Evolutionary conservation across 2,797 vertebrate species (phyloP).

Genomic region (Otus scops): DNA sequence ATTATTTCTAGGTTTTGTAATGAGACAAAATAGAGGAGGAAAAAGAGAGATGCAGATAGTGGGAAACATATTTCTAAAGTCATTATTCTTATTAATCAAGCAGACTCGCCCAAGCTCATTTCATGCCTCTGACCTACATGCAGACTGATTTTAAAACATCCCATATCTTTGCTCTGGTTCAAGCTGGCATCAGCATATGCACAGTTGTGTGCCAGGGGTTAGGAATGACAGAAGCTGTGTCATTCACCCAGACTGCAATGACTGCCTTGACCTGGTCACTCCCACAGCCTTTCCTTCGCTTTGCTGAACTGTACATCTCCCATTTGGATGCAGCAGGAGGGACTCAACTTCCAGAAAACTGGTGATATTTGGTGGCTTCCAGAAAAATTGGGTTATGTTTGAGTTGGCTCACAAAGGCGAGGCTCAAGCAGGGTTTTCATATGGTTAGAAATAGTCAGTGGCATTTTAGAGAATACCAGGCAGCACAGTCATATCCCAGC

Average conservation of each 20-base stretch:
- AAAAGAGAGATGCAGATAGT: neutral
- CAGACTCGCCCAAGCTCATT: neutral
- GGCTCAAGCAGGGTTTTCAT: neutral
- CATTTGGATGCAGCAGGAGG: rapidly evolving
- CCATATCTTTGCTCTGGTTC: neutral
- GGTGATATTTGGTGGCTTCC: neutral
- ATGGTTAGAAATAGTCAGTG: neutral
- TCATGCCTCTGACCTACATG: neutral
- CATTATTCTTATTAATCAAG: neutral
- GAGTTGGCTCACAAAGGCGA: neutral
- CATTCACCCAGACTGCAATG: neutral
- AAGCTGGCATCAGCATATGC: neutral
- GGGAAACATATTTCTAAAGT: neutral
- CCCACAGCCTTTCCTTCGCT: neutral
- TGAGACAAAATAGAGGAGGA: neutral
- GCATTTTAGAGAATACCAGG: neutral
- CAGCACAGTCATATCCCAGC: neutral
- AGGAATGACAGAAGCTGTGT: neutral
- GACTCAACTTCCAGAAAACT: neutral
- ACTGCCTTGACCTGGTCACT: neutral
- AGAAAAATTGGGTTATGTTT: neutral
- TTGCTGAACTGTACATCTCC: neutral
- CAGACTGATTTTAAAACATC: neutral
- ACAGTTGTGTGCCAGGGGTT: neutral
- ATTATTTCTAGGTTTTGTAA: neutral